Conservation (phyloP, 1,140 invertebrate species). For the Amyelois transitella region DNA sequence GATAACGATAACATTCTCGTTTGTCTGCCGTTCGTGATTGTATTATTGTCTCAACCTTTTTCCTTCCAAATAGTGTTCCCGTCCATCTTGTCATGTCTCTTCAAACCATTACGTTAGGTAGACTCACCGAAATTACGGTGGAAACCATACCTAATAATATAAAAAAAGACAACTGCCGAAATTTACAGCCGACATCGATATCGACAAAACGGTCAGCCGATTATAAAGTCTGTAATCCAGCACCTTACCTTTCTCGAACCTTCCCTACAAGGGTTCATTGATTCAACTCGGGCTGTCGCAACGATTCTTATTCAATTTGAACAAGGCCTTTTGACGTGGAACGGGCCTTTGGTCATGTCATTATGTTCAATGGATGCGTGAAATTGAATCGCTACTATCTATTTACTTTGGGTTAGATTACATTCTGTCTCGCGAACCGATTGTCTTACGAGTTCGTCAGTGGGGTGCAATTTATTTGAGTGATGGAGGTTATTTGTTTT, state of each 20-base stretch:
- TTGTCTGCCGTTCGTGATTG: too few relatives aligned
- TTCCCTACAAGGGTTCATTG: background rate
- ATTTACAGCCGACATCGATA: too few relatives aligned
- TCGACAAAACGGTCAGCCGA: too few relatives aligned
- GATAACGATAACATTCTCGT: too few relatives aligned
- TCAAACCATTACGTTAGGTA: too few relatives aligned
- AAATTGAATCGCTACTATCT: conserved; percentile 3
- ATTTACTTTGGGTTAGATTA: conserved; percentile 1
- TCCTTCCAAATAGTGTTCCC: too few relatives aligned
- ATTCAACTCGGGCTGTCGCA: background rate
- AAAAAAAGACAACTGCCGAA: too few relatives aligned
- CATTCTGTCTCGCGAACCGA: background rate
- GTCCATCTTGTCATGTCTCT: too few relatives aligned
- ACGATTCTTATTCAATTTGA: conserved; percentile 1
- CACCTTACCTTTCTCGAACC: background rate
- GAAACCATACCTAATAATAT: too few relatives aligned
- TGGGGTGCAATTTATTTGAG: background rate
- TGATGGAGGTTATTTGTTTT: background rate
- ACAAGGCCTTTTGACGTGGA: conserved; percentile 2
- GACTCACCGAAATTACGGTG: too few relatives aligned
- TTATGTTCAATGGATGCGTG: conserved; percentile 4
- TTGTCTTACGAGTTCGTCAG: background rate
- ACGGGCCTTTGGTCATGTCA: background rate
- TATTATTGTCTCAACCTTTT: too few relatives aligned
- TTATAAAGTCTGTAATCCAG: background rate